Base-by-base conservation (phyloP, 2,888 invertebrate species). In the Trichogramma dendrolimi region DNA sequence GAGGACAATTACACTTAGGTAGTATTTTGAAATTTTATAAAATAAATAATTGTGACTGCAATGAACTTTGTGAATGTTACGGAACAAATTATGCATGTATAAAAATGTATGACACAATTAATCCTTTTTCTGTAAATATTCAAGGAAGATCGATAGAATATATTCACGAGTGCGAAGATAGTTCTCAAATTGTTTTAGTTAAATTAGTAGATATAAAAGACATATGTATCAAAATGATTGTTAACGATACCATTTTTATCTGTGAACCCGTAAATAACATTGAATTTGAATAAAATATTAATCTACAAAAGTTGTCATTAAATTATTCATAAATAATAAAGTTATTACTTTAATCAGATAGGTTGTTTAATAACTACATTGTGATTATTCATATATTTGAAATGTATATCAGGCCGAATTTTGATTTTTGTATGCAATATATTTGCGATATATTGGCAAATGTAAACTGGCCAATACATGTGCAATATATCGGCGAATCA, bases 241-340 rank as follows among this genome's bases (percentile, higher is more conserved):
- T 14, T 11, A 10, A 41, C 4, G 27, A 56, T 11, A 4, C 38
- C n/a, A 4, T 6, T 14, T 56, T 41, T 3, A 8, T 56, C 41
- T 41, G n/a, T 4, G 56, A 56, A 11, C 56, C 56, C 49, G 56
- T 56, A 56, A 56, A 56, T 49, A 49, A 6, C 2, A 4, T 56
- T 4, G 56, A 56, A 42, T 49, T 41, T 14, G 56, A 56, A 11
- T 49, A 38, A 40, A 55, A 42, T 53, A 44, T 14, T 44, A 54
- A 27, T 54, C 8, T 42, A 43, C 4, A 14, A 38, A 50, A 10
- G 39, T 27, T 50, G 6, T 50, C 27, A 50, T 14, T 2, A 40
- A 5, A 10, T 8, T 27, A 50, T 11, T 51, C 10, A 40, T 6
- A 39, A 51, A 40, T 11, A 39, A 38, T 6, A 39, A 51, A 38